phyloP scores from a whole-genome alignment of 2,113 vertebrate species.

The Arizona elegans region DNA sequence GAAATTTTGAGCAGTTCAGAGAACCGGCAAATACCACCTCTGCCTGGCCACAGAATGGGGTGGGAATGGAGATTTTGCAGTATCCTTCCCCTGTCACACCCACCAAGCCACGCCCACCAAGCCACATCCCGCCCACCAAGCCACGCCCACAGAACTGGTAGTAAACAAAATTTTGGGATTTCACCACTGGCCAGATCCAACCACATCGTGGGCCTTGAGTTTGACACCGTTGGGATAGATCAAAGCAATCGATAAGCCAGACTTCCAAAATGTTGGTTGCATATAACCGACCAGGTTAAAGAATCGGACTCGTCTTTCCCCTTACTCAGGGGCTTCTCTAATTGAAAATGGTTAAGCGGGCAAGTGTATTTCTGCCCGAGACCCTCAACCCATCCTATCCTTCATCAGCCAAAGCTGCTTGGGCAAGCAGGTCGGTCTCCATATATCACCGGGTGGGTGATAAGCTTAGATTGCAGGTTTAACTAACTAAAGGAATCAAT shows the following conservation, averaged over 20 bases:
- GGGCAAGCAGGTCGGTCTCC: slow-evolving; percentile 58
- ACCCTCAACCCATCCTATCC: slow-evolving; percentile 51
- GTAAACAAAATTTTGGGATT: too few species aligned
- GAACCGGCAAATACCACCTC: too few species aligned
- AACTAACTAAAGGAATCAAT: slow-evolving; percentile 71
- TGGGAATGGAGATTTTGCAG: too few species aligned
- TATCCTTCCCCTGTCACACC: too few species aligned
- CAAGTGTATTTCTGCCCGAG: slow-evolving; percentile 55
- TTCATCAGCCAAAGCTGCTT: slow-evolving; percentile 66
- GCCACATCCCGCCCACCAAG: too few species aligned
- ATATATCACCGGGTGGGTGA: slow-evolving; percentile 62
- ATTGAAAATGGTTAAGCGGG: slow-evolving; percentile 60
- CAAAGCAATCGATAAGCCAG: background rate
- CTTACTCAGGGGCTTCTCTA: slow-evolving; percentile 55
- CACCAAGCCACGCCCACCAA: too few species aligned
- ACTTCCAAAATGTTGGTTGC: background rate
- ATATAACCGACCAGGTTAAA: slow-evolving; percentile 53
- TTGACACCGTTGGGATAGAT: background rate
- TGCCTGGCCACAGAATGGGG: too few species aligned
- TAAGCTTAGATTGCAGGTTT: slow-evolving; percentile 65
- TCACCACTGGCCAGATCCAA: too few species aligned
- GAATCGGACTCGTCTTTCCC: slow-evolving; percentile 51
- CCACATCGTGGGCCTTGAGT: too few species aligned
- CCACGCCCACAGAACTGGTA: too few species aligned
- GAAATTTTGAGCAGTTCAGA: too few species aligned